phyloP scores from a whole-genome alignment of 2,797 vertebrate genomes.

The Scolopax rusticola region DNA sequence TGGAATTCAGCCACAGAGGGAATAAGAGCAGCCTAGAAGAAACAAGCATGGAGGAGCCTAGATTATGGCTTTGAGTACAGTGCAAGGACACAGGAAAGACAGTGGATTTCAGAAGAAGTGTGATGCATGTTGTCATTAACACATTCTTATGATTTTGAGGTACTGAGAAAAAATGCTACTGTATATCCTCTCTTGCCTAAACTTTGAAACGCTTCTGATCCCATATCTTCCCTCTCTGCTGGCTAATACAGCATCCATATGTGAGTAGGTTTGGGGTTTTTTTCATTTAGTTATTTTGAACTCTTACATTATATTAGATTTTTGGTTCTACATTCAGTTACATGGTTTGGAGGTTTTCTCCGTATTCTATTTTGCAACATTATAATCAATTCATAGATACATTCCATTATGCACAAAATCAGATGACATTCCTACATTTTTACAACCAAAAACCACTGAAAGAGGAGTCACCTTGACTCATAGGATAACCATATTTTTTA shows the following conservation, averaged over 20 bases:
- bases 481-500: not conserved
- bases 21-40: not conserved
- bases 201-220: not conserved
- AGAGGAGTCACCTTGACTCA: not conserved
- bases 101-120: not conserved
- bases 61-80: rapidly evolving
- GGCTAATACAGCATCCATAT: not conserved
- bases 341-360: not conserved
- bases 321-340: not conserved
- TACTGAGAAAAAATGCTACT: not conserved
- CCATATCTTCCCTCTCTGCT: not conserved
- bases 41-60: not conserved
- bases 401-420: not conserved
- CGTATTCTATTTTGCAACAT: not conserved
- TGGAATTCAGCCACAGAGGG: not conserved
- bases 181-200: not conserved
- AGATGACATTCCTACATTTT: not conserved
- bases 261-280: not conserved
- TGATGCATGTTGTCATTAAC: not conserved
- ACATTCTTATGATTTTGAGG: not conserved
- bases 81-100: not conserved
- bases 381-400: not conserved
- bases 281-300: not conserved
- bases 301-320: not conserved
- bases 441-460: not conserved